Evolutionary conservation across 2,888 invertebrate genomes (phyloP), one percentile per base, ranked within the genome.

Genomic region (Chironomus tentans): DNA sequence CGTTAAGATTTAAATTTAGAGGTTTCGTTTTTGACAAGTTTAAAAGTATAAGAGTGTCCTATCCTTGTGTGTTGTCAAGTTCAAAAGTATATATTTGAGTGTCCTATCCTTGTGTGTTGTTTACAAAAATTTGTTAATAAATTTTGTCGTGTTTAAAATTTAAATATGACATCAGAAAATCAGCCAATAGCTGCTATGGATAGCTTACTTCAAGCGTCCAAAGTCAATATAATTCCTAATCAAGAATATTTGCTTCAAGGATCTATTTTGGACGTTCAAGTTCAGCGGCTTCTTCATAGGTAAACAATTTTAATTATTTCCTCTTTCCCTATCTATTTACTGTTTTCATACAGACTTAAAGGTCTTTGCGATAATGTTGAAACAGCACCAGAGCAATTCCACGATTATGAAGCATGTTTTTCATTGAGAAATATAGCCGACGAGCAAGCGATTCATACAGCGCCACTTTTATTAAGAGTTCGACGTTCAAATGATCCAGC

Each of bases 311-410:
- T 10, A 22, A 61, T 65, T 61, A 21, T 75, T 21, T 15, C 24
- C 15, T n/a, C 61, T 73, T 50, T 48, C 2, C 47, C 24, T 13
- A 28, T 13, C 48, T 10, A 22, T 15, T 38, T n/a, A n/a, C n/a
- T n/a, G n/a, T n/a, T 65, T 48, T 18, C 38, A 75, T 77, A 10
- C 15, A 84, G 86, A 77, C 85, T 98, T 13, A 88, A 95, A 79
- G 97, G 97, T 1, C 86, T 97, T 5, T 97, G 97, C 83, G 97
- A 98, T 80, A 94, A 94, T 85, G 93, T 94, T 1, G 94, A 96
- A 81, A 91, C 91, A 73, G 93, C 92, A 3, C 94, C 95, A 0
- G 97, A 97, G 83, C 90, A 91, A 0, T 98, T 97, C 83, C 91
- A 94, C 81, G 97, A 98, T 82, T 93, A 96, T 82, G 97, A 97